These are phyloP conservation scores for Xestia xanthographa DNA, from an alignment of 2,888 invertebrate genomes.

Conservation along the genomic window DNA sequence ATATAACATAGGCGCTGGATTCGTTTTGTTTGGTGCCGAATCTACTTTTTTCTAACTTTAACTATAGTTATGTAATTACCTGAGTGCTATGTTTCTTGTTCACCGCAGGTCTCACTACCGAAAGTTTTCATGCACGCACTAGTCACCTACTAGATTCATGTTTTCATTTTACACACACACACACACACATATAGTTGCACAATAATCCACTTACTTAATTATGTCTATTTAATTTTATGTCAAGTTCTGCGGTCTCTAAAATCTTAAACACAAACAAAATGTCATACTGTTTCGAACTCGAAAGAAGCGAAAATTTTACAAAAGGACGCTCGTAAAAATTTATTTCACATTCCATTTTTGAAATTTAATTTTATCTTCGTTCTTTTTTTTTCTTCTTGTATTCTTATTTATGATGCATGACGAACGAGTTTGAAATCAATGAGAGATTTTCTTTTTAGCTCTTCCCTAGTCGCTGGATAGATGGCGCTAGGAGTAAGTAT, in stretches of 20 bases:
- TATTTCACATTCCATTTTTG: constrained; percentile 11
- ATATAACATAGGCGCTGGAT: background rate
- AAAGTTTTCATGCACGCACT: background rate
- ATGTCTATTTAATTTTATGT: too few relatives aligned
- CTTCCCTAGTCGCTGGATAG: too few relatives aligned
- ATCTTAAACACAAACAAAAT: background rate
- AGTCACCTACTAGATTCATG: background rate
- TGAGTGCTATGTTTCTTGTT: background rate
- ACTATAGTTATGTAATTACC: background rate
- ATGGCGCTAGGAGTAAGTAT: too few relatives aligned
- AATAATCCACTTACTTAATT: too few relatives aligned
- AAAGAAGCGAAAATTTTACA: background rate
- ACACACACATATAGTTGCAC: too few relatives aligned
- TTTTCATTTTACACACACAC: background rate
- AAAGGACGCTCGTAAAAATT: background rate
- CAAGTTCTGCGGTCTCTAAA: too few relatives aligned
- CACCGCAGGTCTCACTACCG: background rate
- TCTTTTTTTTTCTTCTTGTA: background rate
- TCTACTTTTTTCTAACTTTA: background rate
- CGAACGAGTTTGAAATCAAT: background rate
- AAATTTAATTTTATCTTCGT: background rate
- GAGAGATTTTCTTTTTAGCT: too few relatives aligned
- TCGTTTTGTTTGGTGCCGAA: too few relatives aligned
- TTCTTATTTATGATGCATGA: background rate
- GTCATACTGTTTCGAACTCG: background rate